Conservation (phyloP, 2,113 vertebrate genomes). For the human (Homo sapiens) region DNA sequence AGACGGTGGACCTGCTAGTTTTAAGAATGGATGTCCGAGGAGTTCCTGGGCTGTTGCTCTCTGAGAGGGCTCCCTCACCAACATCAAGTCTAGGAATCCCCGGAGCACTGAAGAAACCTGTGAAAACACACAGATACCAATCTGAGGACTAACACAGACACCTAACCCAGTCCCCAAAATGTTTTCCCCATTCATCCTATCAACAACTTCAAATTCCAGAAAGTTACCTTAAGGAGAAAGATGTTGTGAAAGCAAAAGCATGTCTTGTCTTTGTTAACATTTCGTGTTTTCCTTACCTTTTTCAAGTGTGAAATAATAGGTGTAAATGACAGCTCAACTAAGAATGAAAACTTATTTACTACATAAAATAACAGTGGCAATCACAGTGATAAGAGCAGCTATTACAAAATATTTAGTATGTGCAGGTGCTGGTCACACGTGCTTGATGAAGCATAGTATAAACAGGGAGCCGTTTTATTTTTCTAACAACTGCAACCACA, state of each 20-base stretch:
- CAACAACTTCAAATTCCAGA: neutral
- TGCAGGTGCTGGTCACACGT: neutral
- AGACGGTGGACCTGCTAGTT: slow-evolving; percentile 94
- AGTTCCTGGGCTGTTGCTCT: slow-evolving; percentile 96
- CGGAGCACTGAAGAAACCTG: slow-evolving; percentile 95
- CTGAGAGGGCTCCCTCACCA: slow-evolving; percentile 97
- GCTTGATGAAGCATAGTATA: neutral
- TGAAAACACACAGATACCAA: neutral
- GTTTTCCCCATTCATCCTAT: neutral
- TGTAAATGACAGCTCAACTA: neutral
- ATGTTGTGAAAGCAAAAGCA: neutral
- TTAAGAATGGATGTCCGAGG: slow-evolving; percentile 95
- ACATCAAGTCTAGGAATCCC: slow-evolving; percentile 96
- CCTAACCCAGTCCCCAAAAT: accelerated
- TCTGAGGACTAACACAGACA: accelerated
- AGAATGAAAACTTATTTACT: neutral
- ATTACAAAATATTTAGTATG: neutral
- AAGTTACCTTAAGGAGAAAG: neutral
- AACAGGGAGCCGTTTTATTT: neutral
- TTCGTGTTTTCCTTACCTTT: neutral
- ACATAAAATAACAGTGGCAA: neutral
- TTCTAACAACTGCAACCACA: neutral
- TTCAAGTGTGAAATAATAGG: slow-evolving; percentile 4
- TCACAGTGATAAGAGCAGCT: neutral
- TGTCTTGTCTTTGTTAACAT: neutral